Base-by-base conservation (phyloP, 1,140 invertebrate genomes). In the Drosophila repletoides region DNA sequence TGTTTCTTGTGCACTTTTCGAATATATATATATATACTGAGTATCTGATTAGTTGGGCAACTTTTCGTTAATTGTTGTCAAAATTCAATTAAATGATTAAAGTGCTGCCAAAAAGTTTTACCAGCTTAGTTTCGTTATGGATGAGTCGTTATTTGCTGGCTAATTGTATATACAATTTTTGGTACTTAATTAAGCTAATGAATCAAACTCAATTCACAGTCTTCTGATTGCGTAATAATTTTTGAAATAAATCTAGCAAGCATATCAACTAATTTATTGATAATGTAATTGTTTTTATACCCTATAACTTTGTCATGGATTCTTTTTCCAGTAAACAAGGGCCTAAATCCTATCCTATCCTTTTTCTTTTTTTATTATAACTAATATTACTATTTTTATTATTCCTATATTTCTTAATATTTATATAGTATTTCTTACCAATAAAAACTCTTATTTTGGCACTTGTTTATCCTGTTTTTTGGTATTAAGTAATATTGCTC, bases 51-150 rank as follows among this genome's bases (percentile, higher is more conserved):
- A 33, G 40, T 38, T 14, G 17, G 28, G 34, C 10, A 10, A 29
- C 10, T 49, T n/a, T n/a, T 19, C 29, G 15, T 43, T 48, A 15
- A 31, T 43, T 59, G 64, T 74, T 45, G 36, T 66, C 19, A 53
- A 63, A 66, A 80, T 76, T 80, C 72, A 84, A 84, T 84, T 79
- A 84, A 84, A 72, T 69, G 71, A 66, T 86, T 76, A 72, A 69
- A 65, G 58, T 64, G 43, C 7, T 26, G 19, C 36, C 34, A 10
- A 31, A 43, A 67, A 65, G 15, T 70, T 64, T 43, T 61, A 28
- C n/a, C 12, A 51, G 31, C 68, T 68, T 72, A 40, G 33, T 38
- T 67, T 22, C 15, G 26, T 53, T 66, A 53, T 55, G 26, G 58
- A 66, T 51, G 65, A 34, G 36, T 34, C 19, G 15, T 36, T 45